These are phyloP conservation scores for Ramphastos sulfuratus DNA, from an alignment of 2,113 vertebrate genomes.

Conservation along the genomic window DNA sequence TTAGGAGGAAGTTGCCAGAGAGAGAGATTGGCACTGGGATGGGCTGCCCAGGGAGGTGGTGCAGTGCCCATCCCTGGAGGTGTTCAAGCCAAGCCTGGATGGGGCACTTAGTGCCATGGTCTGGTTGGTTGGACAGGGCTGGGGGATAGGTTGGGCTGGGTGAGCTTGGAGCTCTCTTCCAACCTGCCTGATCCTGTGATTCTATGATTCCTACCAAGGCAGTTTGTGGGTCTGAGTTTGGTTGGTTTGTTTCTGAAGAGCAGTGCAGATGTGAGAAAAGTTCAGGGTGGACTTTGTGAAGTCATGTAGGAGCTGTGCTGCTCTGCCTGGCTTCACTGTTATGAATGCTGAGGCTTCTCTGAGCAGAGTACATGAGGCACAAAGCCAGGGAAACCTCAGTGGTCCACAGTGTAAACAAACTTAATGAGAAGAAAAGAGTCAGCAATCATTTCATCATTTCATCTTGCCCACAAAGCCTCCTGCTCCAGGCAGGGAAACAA, in stretches of 20 bases:
- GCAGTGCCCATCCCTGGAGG: too few species aligned
- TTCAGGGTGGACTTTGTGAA: not conserved
- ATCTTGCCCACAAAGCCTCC: constrained; percentile 33
- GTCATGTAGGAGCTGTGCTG: not conserved
- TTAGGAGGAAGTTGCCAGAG: too few species aligned
- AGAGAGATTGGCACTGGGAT: too few species aligned
- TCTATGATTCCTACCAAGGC: not conserved
- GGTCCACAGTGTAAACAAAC: constrained; percentile 21
- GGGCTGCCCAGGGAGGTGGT: too few species aligned
- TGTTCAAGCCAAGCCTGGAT: too few species aligned
- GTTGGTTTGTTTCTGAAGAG: too few species aligned
- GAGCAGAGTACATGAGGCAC: not conserved
- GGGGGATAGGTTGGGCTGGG: too few species aligned
- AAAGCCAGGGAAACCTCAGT: constrained; percentile 13
- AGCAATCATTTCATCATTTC: constrained; percentile 16
- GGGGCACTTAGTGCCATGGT: too few species aligned
- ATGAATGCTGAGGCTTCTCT: constrained; percentile 29
- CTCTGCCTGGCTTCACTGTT: not conserved
- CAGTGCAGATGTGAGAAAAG: not conserved
- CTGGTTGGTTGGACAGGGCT: too few species aligned
- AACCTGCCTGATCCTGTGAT: too few species aligned
- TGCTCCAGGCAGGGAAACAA: not conserved
- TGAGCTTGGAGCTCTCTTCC: too few species aligned
- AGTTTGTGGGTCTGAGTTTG: not conserved
- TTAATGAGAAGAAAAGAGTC: constrained; percentile 46